Evolutionary conservation across 1,140 invertebrate genomes (phyloP).

Genomic region (Drosophila leontia): DNA sequence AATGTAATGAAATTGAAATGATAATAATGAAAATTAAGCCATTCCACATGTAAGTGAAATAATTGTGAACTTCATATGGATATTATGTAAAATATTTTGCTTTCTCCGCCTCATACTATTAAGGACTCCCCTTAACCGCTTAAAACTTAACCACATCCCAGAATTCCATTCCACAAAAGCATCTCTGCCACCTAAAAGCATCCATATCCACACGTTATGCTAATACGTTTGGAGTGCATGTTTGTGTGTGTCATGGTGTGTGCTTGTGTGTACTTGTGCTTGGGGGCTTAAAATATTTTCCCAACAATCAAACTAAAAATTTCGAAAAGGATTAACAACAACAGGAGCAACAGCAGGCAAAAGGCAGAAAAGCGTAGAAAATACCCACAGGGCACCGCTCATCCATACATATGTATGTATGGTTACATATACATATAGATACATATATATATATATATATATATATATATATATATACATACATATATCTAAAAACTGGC

Average conservation of each 20-base stretch:
- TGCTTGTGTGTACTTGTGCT: conserved; percentile 31
- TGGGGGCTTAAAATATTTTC: conserved; percentile 71
- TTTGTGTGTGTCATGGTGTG: conserved; percentile 21
- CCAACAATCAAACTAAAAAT: conserved; percentile 80
- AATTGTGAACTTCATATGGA: not conserved
- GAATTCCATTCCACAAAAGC: conserved; percentile 12
- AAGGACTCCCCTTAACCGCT: conserved; percentile 9
- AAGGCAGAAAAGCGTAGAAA: conserved; percentile 19
- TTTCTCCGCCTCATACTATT: too few relatives aligned
- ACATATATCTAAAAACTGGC: not conserved
- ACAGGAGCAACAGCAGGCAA: conserved; percentile 18
- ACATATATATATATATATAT: not conserved
- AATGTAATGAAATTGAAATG: not conserved
- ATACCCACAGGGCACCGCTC: conserved; percentile 34
- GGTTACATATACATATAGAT: not conserved
- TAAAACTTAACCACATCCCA: conserved; percentile 25
- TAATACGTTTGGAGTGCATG: conserved; percentile 56
- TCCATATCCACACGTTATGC: conserved; percentile 37
- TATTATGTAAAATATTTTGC: not conserved
- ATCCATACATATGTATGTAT: not conserved
- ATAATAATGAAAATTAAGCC: too few relatives aligned
- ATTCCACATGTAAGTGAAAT: not conserved
- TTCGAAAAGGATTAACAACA: conserved; percentile 75
- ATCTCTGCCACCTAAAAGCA: not conserved
- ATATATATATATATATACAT: not conserved